Evolutionary conservation across 2,797 vertebrate genomes (phyloP).

Genomic region (Argentina silus): DNA sequence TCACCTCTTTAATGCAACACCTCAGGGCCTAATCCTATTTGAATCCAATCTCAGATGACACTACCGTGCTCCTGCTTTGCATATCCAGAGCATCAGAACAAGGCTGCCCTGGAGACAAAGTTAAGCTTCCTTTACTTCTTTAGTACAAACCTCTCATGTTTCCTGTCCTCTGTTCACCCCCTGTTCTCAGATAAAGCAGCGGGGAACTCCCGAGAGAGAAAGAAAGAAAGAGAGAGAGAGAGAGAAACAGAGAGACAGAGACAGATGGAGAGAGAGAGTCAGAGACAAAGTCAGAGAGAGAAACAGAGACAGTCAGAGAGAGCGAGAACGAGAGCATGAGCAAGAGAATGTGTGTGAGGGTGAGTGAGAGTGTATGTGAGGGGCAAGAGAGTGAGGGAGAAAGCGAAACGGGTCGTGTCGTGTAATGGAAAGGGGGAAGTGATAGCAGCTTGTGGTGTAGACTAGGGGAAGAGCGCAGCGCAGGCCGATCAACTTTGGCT

Average conservation of each 20-base stretch:
- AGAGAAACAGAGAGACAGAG: constrained; percentile 15
- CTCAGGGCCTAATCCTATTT: not conserved
- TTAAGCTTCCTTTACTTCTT: constrained; percentile 35
- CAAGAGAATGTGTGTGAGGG: not conserved
- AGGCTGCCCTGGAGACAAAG: constrained; percentile 7
- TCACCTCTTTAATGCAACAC: constrained; percentile 4
- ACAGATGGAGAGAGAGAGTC: constrained; percentile 8
- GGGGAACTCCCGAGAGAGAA: constrained; percentile 53
- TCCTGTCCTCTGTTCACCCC: constrained; percentile 8
- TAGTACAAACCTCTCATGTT: constrained; percentile 29
- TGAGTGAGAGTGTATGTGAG: constrained; percentile 18
- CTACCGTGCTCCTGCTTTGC: constrained; percentile 1
- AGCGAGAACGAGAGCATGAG: not conserved
- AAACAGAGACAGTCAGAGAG: not conserved
- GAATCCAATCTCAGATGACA: not conserved
- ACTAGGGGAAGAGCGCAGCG: constrained; percentile 27
- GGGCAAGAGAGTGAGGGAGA: not conserved
- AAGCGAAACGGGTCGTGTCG: constrained; percentile 2
- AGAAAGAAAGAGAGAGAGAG: not conserved
- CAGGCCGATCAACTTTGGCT: not conserved
- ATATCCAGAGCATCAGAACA: constrained; percentile 7
- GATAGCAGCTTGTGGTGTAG: constrained; percentile 28
- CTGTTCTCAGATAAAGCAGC: constrained; percentile 13
- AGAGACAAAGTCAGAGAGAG: constrained; percentile 25
- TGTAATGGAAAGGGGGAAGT: not conserved